These are phyloP conservation scores for Diadumene lineata DNA, from an alignment of 92 coral and sea anemone genomes.

Conservation along the genomic window DNA sequence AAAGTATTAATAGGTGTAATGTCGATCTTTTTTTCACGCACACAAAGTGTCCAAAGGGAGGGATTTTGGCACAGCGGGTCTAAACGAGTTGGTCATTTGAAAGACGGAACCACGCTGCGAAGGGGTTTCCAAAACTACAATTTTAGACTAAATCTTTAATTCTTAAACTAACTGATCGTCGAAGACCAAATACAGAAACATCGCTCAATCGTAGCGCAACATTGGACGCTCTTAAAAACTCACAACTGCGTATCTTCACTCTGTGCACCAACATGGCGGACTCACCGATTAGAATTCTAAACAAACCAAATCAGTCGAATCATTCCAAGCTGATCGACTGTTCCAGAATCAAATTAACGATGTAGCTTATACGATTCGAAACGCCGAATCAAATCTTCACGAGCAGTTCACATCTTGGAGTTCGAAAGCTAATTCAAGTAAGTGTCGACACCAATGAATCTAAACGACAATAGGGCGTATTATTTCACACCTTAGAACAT, in stretches of 20 bases:
- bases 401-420: background rate
- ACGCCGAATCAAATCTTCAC: background rate
- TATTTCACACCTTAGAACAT: background rate
- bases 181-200: background rate
- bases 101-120: constrained; percentile 29
- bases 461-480: background rate
- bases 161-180: background rate
- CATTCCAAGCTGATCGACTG: background rate
- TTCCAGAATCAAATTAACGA: background rate
- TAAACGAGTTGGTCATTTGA: constrained; percentile 33
- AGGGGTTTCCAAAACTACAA: constrained; percentile 15
- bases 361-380: background rate
- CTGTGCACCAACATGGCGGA: constrained; percentile 4
- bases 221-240: background rate
- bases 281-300: too few species aligned
- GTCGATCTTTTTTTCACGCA: constrained; percentile 23
- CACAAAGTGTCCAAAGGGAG: constrained; percentile 13
- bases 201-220: background rate
- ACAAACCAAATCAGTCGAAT: background rate
- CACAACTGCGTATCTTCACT: background rate
- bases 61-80: constrained; percentile 35
- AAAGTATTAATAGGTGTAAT: constrained; percentile 9
- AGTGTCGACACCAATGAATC: background rate
- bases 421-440: constrained; percentile 1
- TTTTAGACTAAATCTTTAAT: constrained; percentile 25